Conservation (phyloP, 2,113 vertebrate genomes). For the Eidolon helvum region DNA sequence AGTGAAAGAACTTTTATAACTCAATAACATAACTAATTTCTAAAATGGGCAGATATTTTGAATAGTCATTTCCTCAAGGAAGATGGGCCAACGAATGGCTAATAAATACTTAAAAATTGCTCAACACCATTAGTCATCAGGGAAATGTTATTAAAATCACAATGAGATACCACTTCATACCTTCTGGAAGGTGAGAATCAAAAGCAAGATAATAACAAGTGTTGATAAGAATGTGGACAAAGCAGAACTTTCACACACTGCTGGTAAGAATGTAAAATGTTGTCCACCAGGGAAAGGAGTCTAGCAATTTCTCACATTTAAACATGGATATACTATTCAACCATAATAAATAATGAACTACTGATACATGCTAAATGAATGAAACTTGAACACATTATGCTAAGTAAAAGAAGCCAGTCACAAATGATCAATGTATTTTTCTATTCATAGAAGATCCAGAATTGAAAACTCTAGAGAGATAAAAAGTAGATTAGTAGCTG, state of each 20-base stretch:
- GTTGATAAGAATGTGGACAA: neutral
- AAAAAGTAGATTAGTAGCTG: neutral
- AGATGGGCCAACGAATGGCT: neutral
- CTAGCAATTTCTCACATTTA: neutral
- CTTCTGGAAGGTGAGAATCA: neutral
- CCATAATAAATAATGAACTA: neutral
- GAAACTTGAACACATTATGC: neutral
- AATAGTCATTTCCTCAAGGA: neutral
- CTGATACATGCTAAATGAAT: neutral
- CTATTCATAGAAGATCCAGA: neutral
- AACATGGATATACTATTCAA: neutral
- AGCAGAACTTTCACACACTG: neutral
- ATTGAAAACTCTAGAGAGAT: neutral
- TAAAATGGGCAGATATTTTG: neutral
- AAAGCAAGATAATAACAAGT: neutral
- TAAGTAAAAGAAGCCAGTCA: neutral
- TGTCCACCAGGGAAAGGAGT: neutral
- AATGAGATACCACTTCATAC: neutral
- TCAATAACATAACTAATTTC: neutral
- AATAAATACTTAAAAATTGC: neutral
- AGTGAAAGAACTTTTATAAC: neutral
- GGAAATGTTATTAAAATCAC: constrained; percentile 17
- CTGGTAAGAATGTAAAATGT: neutral
- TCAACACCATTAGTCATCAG: neutral
- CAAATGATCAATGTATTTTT: neutral